Base-by-base conservation (phyloP, 2,113 vertebrate species). In the Ptychochromis oligacanthus region DNA sequence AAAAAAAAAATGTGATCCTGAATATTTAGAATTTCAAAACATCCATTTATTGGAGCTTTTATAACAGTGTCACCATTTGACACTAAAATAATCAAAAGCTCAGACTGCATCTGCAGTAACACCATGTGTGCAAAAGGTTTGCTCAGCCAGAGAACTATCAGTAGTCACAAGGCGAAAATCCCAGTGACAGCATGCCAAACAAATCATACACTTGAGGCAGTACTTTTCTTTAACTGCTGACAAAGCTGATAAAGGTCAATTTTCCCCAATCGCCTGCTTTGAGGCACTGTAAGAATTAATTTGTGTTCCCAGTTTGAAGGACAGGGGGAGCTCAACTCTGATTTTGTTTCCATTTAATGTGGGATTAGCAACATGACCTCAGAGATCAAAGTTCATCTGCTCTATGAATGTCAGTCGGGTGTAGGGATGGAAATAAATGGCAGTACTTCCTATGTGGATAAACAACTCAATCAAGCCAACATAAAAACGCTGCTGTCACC, bases 311-410 rank as follows among this genome's bases (percentile, higher is more conserved):
- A 70, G 74, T 80, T 87, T 84, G 59, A 82, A 22, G 62, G 75
- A 84, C 75, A 34, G 31, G 20, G 57, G 52, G 77, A 61, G 65
- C 13, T 46, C n/a, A 83, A 87, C 83, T 82, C 26, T 5, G 6
- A 70, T 78, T 56, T 10, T 79, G 83, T 67, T 81, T 70, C 78
- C 36, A 5, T 90, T 87, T 91, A 85, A 52, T 57, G 60, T 70
- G 61, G 64, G 84, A 93, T 91, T 89, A 93, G 61, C 64, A 31
- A 28, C 2, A 2, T 77, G 82, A 88, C 82, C 86, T 88, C 20
- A 67, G 84, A 74, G 91, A 77, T 88, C 88, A 90, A 77, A 93
- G 91, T 89, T 92, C 80, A 92, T 90, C 86, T 89, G 82, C 84
- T 82, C 3, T 4, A 54, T 65, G 60, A 61, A 54, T 14, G 8